These are phyloP conservation scores for Fratercula arctica DNA, from an alignment of 2,797 vertebrate species.

Conservation along the genomic window DNA sequence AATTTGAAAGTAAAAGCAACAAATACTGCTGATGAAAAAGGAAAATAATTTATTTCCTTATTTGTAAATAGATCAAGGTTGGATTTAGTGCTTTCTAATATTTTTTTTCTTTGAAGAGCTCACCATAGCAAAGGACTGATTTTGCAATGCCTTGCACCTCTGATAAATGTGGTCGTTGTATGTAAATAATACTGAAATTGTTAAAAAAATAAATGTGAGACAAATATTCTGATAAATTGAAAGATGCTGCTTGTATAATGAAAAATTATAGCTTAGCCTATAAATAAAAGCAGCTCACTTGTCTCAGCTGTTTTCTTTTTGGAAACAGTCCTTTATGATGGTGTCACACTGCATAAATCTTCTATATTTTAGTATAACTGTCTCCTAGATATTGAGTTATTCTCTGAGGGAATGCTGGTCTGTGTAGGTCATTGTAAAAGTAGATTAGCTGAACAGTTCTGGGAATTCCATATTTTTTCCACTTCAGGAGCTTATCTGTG, in stretches of 20 bases:
- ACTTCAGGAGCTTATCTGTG: neutral
- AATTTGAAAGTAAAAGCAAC: neutral
- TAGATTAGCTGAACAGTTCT: neutral
- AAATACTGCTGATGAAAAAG: neutral
- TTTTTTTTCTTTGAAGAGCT: neutral
- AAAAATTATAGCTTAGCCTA: slow-evolving; percentile 14
- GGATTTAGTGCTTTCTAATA: neutral
- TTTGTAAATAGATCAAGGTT: neutral
- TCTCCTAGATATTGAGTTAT: slow-evolving; percentile 38
- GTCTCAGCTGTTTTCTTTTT: slow-evolving; percentile 42
- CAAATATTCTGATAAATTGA: slow-evolving; percentile 33
- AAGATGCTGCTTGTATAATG: neutral
- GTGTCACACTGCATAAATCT: slow-evolving; percentile 32
- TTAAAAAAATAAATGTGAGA: slow-evolving; percentile 48
- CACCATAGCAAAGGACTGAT: accelerated
- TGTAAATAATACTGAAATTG: neutral
- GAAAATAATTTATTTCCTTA: neutral
- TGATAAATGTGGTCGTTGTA: neutral
- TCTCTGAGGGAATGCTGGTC: slow-evolving; percentile 6
- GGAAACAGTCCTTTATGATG: slow-evolving; percentile 27
- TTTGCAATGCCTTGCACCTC: neutral
- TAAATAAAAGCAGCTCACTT: slow-evolving; percentile 41
- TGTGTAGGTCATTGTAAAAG: slow-evolving; percentile 24
- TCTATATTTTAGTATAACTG: slow-evolving; percentile 21
- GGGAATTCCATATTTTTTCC: neutral